A percentile compares a stretch with the other conserved stretches of the same genome.
phyloP scores from a whole-genome alignment of 1,140 invertebrate genomes.

The Lutraria rhynchaena region DNA sequence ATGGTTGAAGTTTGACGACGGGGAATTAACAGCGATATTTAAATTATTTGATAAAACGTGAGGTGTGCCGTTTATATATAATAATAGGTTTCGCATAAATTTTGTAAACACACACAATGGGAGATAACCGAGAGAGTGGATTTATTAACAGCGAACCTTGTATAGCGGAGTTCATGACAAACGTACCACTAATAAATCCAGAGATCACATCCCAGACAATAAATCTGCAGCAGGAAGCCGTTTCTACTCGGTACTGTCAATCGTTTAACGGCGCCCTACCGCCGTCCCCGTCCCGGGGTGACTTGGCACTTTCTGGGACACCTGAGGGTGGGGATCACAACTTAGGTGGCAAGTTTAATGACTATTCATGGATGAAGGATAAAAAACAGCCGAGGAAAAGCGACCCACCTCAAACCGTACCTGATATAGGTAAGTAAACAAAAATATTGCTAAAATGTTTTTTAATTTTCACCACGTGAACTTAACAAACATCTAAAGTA shows the following conservation, averaged over 20 bases:
- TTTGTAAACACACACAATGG: constrained; percentile 76
- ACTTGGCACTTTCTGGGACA: constrained; percentile 43
- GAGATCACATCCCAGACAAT: constrained; percentile 71
- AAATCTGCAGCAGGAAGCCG: constrained; percentile 55
- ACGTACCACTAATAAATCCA: constrained; percentile 80
- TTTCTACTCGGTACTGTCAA: constrained; percentile 68
- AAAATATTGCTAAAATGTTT: no score
- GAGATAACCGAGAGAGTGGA: constrained; percentile 89
- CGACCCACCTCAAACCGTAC: constrained; percentile 44
- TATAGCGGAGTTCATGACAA: constrained; percentile 96
- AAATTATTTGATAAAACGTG: constrained; percentile 19
- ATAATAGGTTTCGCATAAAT: background rate
- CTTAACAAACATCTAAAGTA: no score
- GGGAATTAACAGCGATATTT: constrained; percentile 34
- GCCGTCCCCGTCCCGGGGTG: constrained; percentile 59
- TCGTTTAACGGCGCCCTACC: constrained; percentile 83
- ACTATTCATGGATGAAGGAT: constrained; percentile 99
- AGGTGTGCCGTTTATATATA: constrained; percentile 12
- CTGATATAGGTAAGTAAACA: constrained; percentile 59
- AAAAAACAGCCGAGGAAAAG: constrained; percentile 95
- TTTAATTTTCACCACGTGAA: no score
- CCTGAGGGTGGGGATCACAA: constrained; percentile 79
- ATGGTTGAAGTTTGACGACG: constrained; percentile 8
- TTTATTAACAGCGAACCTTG: constrained; percentile 96
- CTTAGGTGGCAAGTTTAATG: constrained; percentile 90